Percentiles rank a stretch among this genome's conserved stretches.
Evolutionary conservation across 2,797 vertebrate species (phyloP).

Genomic region (Pseudochirops corinnae): DNA sequence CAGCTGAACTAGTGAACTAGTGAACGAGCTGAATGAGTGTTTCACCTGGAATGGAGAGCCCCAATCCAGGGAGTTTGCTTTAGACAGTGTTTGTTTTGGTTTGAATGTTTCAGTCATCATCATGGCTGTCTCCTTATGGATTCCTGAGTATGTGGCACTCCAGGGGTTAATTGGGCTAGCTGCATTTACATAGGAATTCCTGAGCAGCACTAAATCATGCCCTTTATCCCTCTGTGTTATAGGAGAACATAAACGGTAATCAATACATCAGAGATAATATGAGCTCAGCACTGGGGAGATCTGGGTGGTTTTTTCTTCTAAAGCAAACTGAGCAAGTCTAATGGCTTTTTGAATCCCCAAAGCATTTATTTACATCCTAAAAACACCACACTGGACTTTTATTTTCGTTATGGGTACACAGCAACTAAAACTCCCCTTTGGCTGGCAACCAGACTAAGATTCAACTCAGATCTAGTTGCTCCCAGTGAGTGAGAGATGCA

Average conservation of each 20-base stretch:
- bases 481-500: neutral
- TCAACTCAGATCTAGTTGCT: too few relatives aligned
- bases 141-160: constrained; percentile 15
- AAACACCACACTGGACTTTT: neutral
- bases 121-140: neutral
- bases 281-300: neutral
- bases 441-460: neutral
- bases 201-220: constrained; percentile 32
- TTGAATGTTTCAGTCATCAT: neutral
- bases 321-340: constrained; percentile 34
- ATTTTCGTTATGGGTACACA: neutral
- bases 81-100: constrained; percentile 33
- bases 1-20: neutral
- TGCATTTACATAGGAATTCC: constrained; percentile 29
- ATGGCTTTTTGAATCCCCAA: constrained; percentile 33
- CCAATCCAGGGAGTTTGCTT: constrained; percentile 6
- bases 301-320: constrained; percentile 23
- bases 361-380: constrained; percentile 46
- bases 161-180: neutral
- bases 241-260: constrained; percentile 58
- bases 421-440: neutral
- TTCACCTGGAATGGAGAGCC: constrained; percentile 39
- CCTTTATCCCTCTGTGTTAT: constrained; percentile 35
- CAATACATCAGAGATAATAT: neutral
- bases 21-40: neutral